Evolutionary conservation across 2,113 vertebrate genomes (phyloP).

Genomic region (Tretioscincus oriximinensis): DNA sequence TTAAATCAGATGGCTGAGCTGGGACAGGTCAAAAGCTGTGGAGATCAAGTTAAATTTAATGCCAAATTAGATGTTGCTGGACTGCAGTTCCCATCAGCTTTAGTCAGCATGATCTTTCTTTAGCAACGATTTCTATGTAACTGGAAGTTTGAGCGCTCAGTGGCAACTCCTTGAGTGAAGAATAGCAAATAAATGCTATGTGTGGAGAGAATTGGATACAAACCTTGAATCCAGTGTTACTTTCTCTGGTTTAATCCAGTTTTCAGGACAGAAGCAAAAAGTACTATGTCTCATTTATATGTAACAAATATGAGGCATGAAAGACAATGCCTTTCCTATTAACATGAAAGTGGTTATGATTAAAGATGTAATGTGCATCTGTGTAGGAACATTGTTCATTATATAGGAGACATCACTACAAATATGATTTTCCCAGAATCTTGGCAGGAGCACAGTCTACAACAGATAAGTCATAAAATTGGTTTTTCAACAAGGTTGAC

Average conservation of each 20-base stretch:
- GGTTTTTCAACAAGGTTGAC: slow-evolving; percentile 17
- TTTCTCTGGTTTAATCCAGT: too few species aligned
- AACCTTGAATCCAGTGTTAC: too few species aligned
- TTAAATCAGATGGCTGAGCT: not conserved
- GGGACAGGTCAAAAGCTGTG: not conserved
- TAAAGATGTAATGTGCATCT: not conserved
- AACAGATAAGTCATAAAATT: slow-evolving; percentile 20
- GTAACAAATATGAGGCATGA: not conserved
- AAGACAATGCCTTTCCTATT: not conserved
- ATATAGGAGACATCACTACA: not conserved
- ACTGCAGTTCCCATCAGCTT: not conserved
- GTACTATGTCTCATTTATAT: too few species aligned
- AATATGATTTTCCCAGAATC: not conserved
- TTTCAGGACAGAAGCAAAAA: too few species aligned
- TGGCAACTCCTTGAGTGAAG: not conserved
- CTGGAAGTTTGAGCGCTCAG: too few species aligned
- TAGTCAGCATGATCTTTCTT: too few species aligned
- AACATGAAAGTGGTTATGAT: not conserved
- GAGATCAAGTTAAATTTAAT: not conserved
- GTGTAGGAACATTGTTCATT: not conserved
- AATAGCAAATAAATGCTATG: not conserved
- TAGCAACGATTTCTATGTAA: too few species aligned
- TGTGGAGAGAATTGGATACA: not conserved
- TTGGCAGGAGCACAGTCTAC: slow-evolving; percentile 2
- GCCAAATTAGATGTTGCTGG: not conserved